Evolutionary conservation across 2,113 vertebrate species (phyloP).

Genomic region (Sinocyclocheilus grahami): DNA sequence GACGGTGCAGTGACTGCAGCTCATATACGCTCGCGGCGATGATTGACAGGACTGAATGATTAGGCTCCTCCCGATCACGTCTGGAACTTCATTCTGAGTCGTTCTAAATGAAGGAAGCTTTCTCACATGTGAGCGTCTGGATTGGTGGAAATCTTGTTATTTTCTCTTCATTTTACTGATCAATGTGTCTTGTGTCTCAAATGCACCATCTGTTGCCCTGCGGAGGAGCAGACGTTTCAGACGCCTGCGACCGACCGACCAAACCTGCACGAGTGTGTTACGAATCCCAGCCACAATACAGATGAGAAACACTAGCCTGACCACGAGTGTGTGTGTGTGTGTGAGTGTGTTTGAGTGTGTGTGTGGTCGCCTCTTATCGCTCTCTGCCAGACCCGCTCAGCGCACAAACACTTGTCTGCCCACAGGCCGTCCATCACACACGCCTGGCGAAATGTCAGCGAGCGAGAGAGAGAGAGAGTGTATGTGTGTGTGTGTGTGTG

Average conservation of each 20-base stretch:
- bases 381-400: constrained; percentile 71
- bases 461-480: background rate
- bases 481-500: too few relatives aligned
- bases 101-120: background rate
- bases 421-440: constrained; percentile 76
- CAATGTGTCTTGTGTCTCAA: background rate
- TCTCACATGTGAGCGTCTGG: background rate
- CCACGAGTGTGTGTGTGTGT: background rate
- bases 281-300: too few relatives aligned
- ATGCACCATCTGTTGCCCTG: background rate
- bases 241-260: background rate
- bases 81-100: too few relatives aligned
- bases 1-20: too few relatives aligned
- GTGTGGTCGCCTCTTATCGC: constrained; percentile 70
- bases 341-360: constrained; percentile 21
- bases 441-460: constrained; percentile 70
- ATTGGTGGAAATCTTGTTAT: background rate
- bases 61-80: too few relatives aligned
- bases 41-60: too few relatives aligned
- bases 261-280: background rate
- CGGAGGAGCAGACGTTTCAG: background rate
- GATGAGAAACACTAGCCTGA: background rate
- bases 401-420: constrained; percentile 72
- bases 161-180: background rate
- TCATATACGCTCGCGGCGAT: too few relatives aligned